Conservation (phyloP, 2,797 vertebrate species). For the Poeciliopsis presidionis region DNA sequence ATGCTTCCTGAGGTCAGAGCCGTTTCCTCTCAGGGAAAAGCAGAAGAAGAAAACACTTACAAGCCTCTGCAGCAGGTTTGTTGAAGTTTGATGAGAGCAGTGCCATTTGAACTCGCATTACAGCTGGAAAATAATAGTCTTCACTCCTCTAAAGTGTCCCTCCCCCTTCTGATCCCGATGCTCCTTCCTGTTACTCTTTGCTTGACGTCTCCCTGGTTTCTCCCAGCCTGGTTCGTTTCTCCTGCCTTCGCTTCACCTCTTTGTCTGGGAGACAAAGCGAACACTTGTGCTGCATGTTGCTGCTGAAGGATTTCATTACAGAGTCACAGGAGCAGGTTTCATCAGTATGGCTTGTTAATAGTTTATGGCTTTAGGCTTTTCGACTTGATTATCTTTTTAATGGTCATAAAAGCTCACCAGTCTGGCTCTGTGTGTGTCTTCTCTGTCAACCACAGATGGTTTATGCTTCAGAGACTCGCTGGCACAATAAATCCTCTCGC, state of each 20-base stretch:
- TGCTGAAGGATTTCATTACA: conserved; percentile 56
- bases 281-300: conserved; percentile 53
- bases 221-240: background rate
- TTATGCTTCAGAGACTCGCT: background rate
- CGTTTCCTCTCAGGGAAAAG: background rate
- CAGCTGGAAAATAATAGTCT: conserved; percentile 2
- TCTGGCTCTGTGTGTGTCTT: conserved; percentile 20
- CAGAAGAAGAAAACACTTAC: conserved; percentile 23
- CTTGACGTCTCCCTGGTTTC: background rate
- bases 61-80: conserved; percentile 9
- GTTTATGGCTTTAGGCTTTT: conserved; percentile 69
- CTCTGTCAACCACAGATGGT: conserved; percentile 2
- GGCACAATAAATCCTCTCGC: background rate
- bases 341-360: conserved; percentile 65
- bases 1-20: conserved; percentile 12
- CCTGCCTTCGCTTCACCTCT: background rate
- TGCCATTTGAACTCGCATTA: conserved; percentile 14
- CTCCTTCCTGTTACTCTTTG: background rate
- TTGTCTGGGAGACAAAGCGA: conserved; percentile 29
- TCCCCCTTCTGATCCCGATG: background rate
- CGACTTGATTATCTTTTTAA: conserved; percentile 74
- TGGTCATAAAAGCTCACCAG: conserved; percentile 50
- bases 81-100: conserved; percentile 6
- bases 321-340: conserved; percentile 42
- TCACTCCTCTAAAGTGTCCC: background rate